Evolutionary conservation across 1,140 invertebrate species (phyloP), one percentile per base, ranked within the genome.

Genomic region (Olivierus martensii): DNA sequence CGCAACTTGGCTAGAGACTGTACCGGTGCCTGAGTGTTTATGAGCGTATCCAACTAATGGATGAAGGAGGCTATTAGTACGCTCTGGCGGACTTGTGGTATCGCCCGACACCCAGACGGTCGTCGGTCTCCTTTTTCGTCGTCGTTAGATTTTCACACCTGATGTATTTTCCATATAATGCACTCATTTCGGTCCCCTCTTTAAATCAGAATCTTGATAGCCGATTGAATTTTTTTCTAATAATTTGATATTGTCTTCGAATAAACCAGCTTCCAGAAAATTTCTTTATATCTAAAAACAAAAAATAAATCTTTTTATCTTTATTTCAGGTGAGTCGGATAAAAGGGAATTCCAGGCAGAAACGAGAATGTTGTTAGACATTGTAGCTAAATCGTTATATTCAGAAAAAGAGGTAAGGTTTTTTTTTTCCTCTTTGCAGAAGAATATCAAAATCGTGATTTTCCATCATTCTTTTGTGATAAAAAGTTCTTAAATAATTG

Each of bases 321-420:
- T 49, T 19, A 34, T 44, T 44, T n/a, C 43, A 56, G 71, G 69
- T 49, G 61, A 64, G 6, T 19, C 67, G 43, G 69, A 75, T 51
- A 67, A 65, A 21, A 68, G 66, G 60, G 73, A 96, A 69, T 97
- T 98, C 68, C 88, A 96, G 68, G 93, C 94, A 0, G 93, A 98
- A 74, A 98, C 92, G 0, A 75, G 82, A 58, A 93, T 94, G 82
- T 67, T 98, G 11, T 68, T 98, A 21, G 90, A 97, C 67, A 98
- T 98, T 71, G 93, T 98, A 10, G 93, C 94, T 2, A 86, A 88
- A 64, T 96, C 91, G 2, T 72, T 98, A 11, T 98, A 98, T 73
- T 96, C 92, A 0, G 92, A 97, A 62, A 94, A 95, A 72, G 93
- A 98, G 74, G 87, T 90, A 71, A 67, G 55, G 28, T 15, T 42